Conservation (phyloP, 2,797 vertebrate genomes). For the Paedocypris micromegethes region DNA sequence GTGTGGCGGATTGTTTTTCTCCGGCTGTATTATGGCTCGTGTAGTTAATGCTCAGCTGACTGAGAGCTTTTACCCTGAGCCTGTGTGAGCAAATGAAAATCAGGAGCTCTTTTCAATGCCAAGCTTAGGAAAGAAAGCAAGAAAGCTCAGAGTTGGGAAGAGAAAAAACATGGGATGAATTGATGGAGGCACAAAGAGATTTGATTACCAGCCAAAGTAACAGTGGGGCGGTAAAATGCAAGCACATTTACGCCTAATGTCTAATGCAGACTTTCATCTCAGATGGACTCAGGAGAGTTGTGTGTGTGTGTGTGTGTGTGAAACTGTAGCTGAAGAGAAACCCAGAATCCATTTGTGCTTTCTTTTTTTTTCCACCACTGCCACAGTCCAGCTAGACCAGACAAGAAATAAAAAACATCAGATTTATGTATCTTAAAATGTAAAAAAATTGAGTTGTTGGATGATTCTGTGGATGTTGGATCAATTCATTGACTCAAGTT, state of each 20-base stretch:
- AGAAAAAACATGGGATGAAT: background rate
- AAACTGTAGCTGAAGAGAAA: background rate
- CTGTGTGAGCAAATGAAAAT: slow-evolving; percentile 7
- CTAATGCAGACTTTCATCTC: slow-evolving; percentile 17
- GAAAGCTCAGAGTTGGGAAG: background rate
- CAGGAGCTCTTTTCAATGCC: slow-evolving; percentile 2
- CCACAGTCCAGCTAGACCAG: background rate
- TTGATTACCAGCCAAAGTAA: slow-evolving; percentile 10
- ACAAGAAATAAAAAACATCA: background rate
- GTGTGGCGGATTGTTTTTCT: background rate
- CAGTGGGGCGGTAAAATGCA: background rate
- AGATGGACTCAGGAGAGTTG: background rate
- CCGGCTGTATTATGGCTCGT: background rate
- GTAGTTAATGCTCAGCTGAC: background rate
- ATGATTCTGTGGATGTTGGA: no score
- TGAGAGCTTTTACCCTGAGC: background rate
- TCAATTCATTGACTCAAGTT: no score
- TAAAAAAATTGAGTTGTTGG: no score
- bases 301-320: background rate
- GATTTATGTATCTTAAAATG: no score
- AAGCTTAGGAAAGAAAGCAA: background rate
- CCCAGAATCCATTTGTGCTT: background rate
- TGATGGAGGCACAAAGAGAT: background rate
- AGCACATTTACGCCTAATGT: slow-evolving; percentile 3
- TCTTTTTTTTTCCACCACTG: background rate